Percentiles rank a stretch among this genome's conserved stretches.
Evolutionary conservation across 2,888 invertebrate species (phyloP).

Genomic region (Hypolimnas misippus): DNA sequence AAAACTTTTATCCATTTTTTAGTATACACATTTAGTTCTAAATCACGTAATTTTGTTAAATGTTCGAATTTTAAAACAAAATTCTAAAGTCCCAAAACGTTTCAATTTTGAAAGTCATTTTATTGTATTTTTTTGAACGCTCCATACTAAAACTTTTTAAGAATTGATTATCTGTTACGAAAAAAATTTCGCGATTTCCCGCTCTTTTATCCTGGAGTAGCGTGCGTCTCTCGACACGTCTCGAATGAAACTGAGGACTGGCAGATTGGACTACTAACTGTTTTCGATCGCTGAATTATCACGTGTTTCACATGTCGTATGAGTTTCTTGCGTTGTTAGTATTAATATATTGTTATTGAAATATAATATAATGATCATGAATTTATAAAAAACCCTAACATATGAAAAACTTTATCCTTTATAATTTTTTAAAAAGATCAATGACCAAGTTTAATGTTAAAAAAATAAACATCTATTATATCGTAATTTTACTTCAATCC

Average conservation of each 20-base stretch:
- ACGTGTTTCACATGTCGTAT: background rate
- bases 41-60: conserved; percentile 16
- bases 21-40: conserved; percentile 29
- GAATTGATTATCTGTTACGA: conserved; percentile 37
- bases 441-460: no score
- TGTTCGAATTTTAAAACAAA: conserved; percentile 12
- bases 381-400: no score
- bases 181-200: conserved; percentile 49
- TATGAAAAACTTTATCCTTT: no score
- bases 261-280: conserved; percentile 26
- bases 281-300: conserved; percentile 6
- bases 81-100: conserved; percentile 22
- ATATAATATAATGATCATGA: no score
- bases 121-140: conserved; percentile 9
- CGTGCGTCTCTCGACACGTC: conserved; percentile 46
- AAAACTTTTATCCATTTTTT: conserved; percentile 39
- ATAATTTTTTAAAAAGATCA: no score
- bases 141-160: background rate
- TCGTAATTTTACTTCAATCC: no score
- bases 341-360: no score
- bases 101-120: conserved; percentile 35
- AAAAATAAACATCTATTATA: no score
- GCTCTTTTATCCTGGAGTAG: conserved; percentile 45
- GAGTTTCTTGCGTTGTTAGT: background rate
- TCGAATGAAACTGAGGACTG: conserved; percentile 47